A percentile compares a stretch with the other conserved stretches of the same genome.
Evolutionary conservation across 2,888 invertebrate genomes (phyloP).

Genomic region (Tetropium fuscum): DNA sequence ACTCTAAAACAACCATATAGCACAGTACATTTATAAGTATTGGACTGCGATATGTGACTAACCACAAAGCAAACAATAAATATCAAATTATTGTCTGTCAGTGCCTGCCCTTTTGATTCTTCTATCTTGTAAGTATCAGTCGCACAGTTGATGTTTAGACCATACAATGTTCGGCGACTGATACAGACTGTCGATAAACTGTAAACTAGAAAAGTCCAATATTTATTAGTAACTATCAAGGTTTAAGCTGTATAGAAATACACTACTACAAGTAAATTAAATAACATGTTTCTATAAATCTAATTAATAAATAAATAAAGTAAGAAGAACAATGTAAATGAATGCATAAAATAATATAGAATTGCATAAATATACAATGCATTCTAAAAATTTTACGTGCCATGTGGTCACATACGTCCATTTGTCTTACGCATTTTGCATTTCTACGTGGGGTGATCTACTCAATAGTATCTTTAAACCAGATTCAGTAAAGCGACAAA

Average conservation of each 20-base stretch:
- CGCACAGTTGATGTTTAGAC: constrained; percentile 36
- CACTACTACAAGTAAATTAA: constrained; percentile 4
- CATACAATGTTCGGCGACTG: constrained; percentile 47
- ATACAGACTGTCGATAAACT: constrained; percentile 51
- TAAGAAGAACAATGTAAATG: too few species aligned
- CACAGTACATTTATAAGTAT: constrained; percentile 64
- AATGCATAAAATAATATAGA: too few species aligned
- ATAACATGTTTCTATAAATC: too few species aligned
- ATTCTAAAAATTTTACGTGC: too few species aligned
- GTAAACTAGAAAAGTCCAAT: constrained; percentile 63
- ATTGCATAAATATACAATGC: too few species aligned
- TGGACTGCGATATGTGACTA: constrained; percentile 55
- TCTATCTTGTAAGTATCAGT: constrained; percentile 48
- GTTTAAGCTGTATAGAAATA: constrained; percentile 61
- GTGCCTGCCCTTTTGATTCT: constrained; percentile 37
- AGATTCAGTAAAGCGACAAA: too few species aligned
- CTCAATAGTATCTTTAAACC: too few species aligned
- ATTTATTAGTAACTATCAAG: constrained; percentile 64
- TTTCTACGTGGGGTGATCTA: too few species aligned
- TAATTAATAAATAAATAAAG: too few species aligned
- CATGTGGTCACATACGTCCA: too few species aligned
- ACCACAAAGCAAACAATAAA: constrained; percentile 36
- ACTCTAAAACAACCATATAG: constrained; percentile 62
- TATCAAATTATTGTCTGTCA: constrained; percentile 32
- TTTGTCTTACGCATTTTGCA: too few species aligned